A percentile compares a stretch with the other conserved stretches of the same genome.
Conservation (phyloP, 2,888 invertebrate genomes). For the Hirtodrosophila duncani region DNA sequence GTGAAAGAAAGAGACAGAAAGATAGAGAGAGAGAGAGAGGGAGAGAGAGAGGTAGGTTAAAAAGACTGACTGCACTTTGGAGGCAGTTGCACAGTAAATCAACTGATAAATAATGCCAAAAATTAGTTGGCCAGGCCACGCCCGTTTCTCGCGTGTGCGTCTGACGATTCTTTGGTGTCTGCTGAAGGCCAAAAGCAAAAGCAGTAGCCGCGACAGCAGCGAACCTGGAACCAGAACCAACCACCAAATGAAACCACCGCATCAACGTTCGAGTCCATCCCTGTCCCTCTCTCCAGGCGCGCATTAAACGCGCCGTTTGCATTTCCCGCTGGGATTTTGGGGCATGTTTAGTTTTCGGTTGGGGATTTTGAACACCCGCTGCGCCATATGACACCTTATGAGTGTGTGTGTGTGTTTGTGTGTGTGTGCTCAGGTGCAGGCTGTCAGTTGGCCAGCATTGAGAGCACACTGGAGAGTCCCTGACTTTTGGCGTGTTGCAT, state of each 20-base stretch:
- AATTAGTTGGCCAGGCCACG: conserved; percentile 55
- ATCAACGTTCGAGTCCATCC: too few species aligned
- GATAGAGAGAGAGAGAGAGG: background rate
- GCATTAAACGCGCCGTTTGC: conserved; percentile 62
- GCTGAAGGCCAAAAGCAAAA: background rate
- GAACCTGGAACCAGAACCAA: conserved; percentile 3
- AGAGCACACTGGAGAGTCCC: conserved; percentile 17
- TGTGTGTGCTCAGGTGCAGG: conserved; percentile 58
- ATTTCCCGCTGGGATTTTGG: conserved; percentile 67
- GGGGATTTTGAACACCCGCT: conserved; percentile 59
- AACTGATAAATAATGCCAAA: conserved; percentile 61
- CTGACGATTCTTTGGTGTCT: conserved; percentile 64
- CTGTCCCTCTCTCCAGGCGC: conserved; percentile 55
- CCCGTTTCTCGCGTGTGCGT: conserved; percentile 64
- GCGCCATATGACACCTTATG: conserved; percentile 64
- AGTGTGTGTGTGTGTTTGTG: conserved; percentile 7
- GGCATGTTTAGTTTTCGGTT: conserved; percentile 41
- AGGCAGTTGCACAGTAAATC: conserved; percentile 50
- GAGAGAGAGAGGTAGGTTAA: background rate
- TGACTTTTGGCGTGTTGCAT: conserved; percentile 58
- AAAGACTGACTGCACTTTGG: conserved; percentile 17
- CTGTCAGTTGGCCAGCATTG: conserved; percentile 33
- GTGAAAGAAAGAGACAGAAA: conserved; percentile 9
- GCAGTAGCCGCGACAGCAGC: conserved; percentile 17
- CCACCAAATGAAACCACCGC: conserved; percentile 1